These are phyloP conservation scores for Caenorhabditis plicata DNA, from an alignment of 2,888 invertebrate species.

Conservation along the genomic window DNA sequence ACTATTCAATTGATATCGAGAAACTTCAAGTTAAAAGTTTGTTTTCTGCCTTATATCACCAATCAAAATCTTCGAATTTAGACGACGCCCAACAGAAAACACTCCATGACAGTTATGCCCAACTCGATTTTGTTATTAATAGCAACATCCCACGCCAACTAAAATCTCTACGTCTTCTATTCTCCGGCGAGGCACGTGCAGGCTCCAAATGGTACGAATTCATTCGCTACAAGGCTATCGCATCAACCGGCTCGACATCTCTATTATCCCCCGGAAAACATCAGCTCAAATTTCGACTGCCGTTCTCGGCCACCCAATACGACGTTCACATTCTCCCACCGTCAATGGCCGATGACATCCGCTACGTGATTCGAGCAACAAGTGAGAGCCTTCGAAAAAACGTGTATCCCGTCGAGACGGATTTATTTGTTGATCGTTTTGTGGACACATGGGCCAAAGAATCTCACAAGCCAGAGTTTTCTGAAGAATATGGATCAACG, in stretches of 20 bases:
- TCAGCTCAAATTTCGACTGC: slow-evolving; percentile 38
- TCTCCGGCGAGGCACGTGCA: slow-evolving; percentile 45
- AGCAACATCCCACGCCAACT: slow-evolving; percentile 33
- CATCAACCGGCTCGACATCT: slow-evolving; percentile 23
- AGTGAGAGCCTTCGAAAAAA: slow-evolving; percentile 30
- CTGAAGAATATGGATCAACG: slow-evolving; percentile 43
- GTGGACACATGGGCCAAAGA: slow-evolving; percentile 53
- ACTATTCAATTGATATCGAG: slow-evolving; percentile 44
- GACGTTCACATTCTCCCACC: slow-evolving; percentile 49
- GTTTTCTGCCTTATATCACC: neutral
- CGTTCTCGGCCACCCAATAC: slow-evolving; percentile 49
- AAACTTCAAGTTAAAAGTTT: slow-evolving; percentile 26
- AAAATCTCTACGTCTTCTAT: slow-evolving; percentile 33
- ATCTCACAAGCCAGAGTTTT: slow-evolving; percentile 32
- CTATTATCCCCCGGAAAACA: slow-evolving; percentile 43
- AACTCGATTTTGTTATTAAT: slow-evolving; percentile 40
- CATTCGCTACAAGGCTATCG: slow-evolving; percentile 51
- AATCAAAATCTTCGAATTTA: slow-evolving; percentile 1
- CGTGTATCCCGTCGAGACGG: slow-evolving; percentile 19
- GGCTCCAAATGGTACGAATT: slow-evolving; percentile 53
- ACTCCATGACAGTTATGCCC: slow-evolving; percentile 36
- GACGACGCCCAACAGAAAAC: slow-evolving; percentile 9
- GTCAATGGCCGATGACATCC: slow-evolving; percentile 40
- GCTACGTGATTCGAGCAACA: slow-evolving; percentile 32
- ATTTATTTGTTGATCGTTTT: slow-evolving; percentile 45